These are phyloP conservation scores for Sebastes taczanowskii DNA, from an alignment of 2,797 vertebrate species.

Conservation along the genomic window DNA sequence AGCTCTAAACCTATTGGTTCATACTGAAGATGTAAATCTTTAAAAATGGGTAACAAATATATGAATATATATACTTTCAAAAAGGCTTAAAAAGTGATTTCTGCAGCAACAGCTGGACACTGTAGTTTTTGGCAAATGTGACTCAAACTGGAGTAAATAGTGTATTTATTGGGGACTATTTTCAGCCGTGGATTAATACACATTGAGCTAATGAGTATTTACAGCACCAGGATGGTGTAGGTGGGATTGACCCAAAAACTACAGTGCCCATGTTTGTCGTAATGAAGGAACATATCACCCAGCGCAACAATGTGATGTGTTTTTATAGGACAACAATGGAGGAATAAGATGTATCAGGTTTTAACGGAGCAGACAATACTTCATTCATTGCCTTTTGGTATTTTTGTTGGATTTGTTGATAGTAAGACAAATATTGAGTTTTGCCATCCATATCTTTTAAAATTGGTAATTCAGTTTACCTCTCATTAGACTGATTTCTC, in stretches of 20 bases:
- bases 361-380: accelerated
- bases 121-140: not conserved
- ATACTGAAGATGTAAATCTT: not conserved
- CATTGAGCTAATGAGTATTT: too few relatives aligned
- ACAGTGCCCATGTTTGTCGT: too few relatives aligned
- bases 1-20: too few relatives aligned
- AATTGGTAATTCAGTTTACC: not conserved
- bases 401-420: not conserved
- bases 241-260: too few relatives aligned
- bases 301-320: not conserved
- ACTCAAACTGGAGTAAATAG: not conserved
- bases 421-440: not conserved
- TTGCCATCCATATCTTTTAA: not conserved
- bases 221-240: too few relatives aligned
- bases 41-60: not conserved
- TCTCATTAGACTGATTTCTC: not conserved
- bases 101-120: not conserved
- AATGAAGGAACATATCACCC: not conserved
- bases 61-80: not conserved
- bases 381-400: too few relatives aligned
- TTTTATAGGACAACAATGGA: not conserved
- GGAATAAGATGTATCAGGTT: not conserved
- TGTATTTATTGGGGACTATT: not conserved
- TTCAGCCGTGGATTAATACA: not conserved
- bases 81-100: not conserved